Percentiles rank a stretch among this genome's conserved stretches.
phyloP scores from a whole-genome alignment of 2,113 vertebrate genomes.

The Ctenodactylus gundi region DNA sequence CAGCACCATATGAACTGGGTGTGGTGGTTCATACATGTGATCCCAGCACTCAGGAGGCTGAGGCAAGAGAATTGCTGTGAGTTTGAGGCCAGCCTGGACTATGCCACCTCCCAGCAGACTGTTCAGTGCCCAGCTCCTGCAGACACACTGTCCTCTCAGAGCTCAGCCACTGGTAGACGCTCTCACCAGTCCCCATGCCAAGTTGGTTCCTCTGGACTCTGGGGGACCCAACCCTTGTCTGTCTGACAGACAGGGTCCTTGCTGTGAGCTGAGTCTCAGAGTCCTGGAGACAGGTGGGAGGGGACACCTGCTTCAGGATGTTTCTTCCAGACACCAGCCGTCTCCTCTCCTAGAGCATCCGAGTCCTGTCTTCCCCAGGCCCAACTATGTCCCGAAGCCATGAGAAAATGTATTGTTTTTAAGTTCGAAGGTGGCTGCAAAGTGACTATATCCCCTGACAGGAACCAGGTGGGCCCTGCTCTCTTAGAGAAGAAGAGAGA shows the following conservation, averaged over 20 bases:
- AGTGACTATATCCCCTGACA: background rate
- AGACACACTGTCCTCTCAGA: background rate
- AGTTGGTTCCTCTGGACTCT: background rate
- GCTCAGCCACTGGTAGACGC: background rate
- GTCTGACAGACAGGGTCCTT: rapidly evolving
- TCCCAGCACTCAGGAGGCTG: no score
- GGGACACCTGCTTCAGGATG: background rate
- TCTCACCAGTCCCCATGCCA: background rate
- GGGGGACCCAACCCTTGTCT: background rate
- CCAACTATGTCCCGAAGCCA: background rate
- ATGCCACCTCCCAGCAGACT: background rate
- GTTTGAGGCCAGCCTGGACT: no score
- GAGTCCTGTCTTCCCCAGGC: background rate
- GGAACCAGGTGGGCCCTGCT: background rate
- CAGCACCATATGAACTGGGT: no score
- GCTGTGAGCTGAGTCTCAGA: background rate
- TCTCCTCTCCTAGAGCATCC: background rate
- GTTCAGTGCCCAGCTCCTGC: background rate
- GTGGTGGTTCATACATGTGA: no score
- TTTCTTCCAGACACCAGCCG: background rate
- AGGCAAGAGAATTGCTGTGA: no score
- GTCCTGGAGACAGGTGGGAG: background rate
- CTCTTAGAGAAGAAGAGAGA: background rate
- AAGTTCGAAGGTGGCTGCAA: background rate
- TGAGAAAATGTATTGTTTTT: background rate